These are phyloP conservation scores for Pristionchus entomophagus DNA, from an alignment of 2,888 invertebrate species.

Conservation along the genomic window DNA sequence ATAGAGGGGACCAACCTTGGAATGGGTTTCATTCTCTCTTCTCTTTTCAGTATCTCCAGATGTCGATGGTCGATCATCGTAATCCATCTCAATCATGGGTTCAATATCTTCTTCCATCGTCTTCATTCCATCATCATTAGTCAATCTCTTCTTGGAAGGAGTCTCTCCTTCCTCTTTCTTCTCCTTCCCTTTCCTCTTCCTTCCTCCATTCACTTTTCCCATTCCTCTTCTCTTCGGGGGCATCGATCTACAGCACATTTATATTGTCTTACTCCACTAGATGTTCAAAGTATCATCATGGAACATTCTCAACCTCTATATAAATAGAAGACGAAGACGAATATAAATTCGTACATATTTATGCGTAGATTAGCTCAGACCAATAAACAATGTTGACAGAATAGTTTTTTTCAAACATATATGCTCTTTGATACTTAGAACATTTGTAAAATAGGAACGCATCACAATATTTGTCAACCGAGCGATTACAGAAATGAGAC, in stretches of 20 bases:
- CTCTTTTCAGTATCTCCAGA: not conserved
- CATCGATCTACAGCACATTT: not conserved
- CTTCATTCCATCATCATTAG: slow-evolving; percentile 3
- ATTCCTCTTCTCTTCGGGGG: not conserved
- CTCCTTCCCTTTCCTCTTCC: not conserved
- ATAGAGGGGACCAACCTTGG: no score
- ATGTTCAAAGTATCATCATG: not conserved
- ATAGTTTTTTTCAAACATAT: no score
- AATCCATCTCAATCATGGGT: not conserved
- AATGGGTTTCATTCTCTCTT: not conserved
- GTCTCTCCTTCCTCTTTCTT: not conserved
- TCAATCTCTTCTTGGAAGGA: slow-evolving; percentile 6
- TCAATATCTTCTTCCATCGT: slow-evolving; percentile 17
- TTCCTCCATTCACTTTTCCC: not conserved
- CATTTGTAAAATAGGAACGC: not conserved
- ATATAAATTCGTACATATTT: not conserved
- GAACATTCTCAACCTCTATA: not conserved
- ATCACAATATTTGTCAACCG: not conserved
- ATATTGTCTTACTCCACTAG: not conserved
- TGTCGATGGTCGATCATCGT: slow-evolving; percentile 32
- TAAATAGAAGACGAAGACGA: not conserved
- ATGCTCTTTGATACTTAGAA: no score
- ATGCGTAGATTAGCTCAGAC: not conserved
- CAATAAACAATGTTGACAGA: not conserved
- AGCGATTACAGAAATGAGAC: not conserved